A percentile compares a stretch with the other conserved stretches of the same genome.
Conservation (phyloP, 2,113 vertebrate genomes). For the Micronycteris hirsuta region DNA sequence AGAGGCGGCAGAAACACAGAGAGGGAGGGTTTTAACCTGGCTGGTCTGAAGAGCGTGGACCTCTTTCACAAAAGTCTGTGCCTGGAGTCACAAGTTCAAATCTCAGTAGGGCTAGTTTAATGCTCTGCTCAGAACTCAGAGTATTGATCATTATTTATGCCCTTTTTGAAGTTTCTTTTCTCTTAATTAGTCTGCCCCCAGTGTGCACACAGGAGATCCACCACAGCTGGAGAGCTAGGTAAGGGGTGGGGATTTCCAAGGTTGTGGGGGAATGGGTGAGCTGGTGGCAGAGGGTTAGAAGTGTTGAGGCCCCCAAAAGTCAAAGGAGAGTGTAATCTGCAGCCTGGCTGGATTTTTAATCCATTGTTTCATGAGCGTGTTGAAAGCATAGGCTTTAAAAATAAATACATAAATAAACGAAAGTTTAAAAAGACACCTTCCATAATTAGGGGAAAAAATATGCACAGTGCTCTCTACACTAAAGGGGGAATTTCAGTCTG, state of each 20-base stretch:
- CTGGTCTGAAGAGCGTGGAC: neutral
- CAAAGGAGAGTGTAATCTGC: neutral
- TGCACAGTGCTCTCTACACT: constrained; percentile 69
- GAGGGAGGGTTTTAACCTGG: neutral
- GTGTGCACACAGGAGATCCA: neutral
- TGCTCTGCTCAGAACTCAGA: neutral
- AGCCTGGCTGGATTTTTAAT: neutral
- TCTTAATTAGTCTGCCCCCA: neutral
- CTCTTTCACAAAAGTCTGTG: neutral
- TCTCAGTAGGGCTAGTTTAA: neutral
- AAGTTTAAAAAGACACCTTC: neutral
- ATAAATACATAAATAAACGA: neutral
- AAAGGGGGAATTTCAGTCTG: constrained; percentile 74
- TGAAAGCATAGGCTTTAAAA: neutral
- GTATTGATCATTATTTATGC: neutral
- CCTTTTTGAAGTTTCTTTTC: neutral
- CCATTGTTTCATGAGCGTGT: neutral
- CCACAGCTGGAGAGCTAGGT: neutral
- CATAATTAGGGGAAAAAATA: constrained; percentile 76
- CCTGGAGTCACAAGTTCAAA: neutral
- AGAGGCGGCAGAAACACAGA: neutral
- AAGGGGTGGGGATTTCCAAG: neutral
- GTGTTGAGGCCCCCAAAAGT: neutral
- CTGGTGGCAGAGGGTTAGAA: neutral
- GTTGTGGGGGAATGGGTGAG: neutral